Evolutionary conservation across 2,888 invertebrate species (phyloP), one percentile per base, ranked within the genome.

Genomic region (Galeopsomyia nigrocyanea): DNA sequence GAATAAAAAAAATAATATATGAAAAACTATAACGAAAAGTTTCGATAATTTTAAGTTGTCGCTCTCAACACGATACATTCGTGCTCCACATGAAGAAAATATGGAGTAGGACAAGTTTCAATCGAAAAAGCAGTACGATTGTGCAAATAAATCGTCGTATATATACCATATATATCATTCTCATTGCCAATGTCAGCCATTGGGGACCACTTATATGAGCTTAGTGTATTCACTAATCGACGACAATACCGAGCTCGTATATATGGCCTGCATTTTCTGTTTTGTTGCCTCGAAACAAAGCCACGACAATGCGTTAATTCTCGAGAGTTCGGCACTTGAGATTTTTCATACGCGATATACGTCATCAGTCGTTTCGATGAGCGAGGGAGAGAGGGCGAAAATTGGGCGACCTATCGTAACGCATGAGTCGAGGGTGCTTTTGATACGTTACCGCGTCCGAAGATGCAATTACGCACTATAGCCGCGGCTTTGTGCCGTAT

Each of bases 231-330:
- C 78, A 77, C 82, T 86, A 86, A 85, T 86, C 85, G 84, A 84
- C 83, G 82, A 85, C 82, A 83, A 84, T 83, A 78, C 77, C 78
- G 72, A 73, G 72, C 78, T 80, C 82, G 80, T 80, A 83, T 81
- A 80, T 80, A 83, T 81, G 81, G 81, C 62, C 62, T 82, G 80
- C 79, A 80, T 84, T 85, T 86, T 86, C 84, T 84, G 83, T 85
- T 85, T 85, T 86, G 85, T 86, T 86, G 81, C 86, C 85, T 85
- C 84, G 81, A 84, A 83, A 85, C 85, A 86, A 86, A 79, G 81
- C 53, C 31, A 78, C 80, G 78, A 85, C 84, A 85, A 85, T 84
- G 77, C 80, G 79, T 14, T 56, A 50, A 66, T 61, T 51, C 63
- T 63, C 57, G 51, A 58, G 58, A 21, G 5, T 26, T 46, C 26